Evolutionary conservation across 2,797 vertebrate species (phyloP), one percentile per base, ranked within the genome.

Genomic region (Tragelaphus oryx): DNA sequence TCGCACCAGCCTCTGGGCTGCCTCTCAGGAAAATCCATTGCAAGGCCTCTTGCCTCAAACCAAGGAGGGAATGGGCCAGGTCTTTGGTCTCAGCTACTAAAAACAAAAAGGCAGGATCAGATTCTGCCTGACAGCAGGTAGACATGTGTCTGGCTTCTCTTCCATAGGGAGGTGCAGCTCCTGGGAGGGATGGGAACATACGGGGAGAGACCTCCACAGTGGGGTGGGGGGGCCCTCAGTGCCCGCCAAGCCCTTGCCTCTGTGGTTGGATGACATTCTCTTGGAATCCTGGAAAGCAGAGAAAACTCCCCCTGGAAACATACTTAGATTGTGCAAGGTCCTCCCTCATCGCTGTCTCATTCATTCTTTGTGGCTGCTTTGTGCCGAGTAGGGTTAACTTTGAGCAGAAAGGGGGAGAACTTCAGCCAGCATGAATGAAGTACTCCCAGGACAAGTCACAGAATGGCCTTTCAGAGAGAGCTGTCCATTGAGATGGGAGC

Each of bases 381-480:
- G 93, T 87, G 13, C 84, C 22, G 26, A 83, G n/a, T 4, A 86
- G 96, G 78, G 96, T 97, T 96, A 97, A 97, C 59, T 44, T 46
- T 94, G 82, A 95, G 78, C 54, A 52, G 78, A 93, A 75, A 55
- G 26, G 18, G 24, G 41, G 71, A 92, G 52, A 62, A 92, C n/a
- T 46, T 46, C 26, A 91, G 83, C 92, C 93, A 96, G 71, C 68
- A 60, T 94, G 92, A 97, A 96, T 48, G 89, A 94, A 96, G 76
- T 6, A 2, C 81, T 95, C 84, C 91, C 71, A 74, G 95, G 88
- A 93, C 74, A 3, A 94, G 89, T 89, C 93, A 95, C 95, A 96
- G 93, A 96, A 97, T 96, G 97, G 94, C 94, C 87, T 97, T 97
- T 97, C 83, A 96, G 85, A 90, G 68, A 95, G 83, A 95, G 80